phyloP scores from a whole-genome alignment of 2,888 invertebrate genomes.

The Cerastoderma edule region DNA sequence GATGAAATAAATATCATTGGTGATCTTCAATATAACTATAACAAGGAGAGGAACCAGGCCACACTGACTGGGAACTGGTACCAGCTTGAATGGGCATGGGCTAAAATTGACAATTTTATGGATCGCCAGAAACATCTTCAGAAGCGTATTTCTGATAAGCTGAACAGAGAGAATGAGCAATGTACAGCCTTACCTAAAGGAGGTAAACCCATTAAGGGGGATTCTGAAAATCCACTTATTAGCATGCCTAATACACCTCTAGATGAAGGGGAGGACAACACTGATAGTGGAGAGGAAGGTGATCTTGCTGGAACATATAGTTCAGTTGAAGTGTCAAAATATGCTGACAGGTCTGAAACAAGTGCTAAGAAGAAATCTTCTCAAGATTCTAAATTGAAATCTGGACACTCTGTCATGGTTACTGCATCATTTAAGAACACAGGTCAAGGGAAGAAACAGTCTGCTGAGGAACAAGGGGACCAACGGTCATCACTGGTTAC shows the following conservation, averaged over 20 bases:
- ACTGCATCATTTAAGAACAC: not conserved
- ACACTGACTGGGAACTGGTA: constrained; percentile 59
- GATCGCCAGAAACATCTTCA: constrained; percentile 26
- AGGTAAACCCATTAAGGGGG: constrained; percentile 2
- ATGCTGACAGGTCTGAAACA: too few relatives aligned
- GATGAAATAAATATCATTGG: constrained; percentile 46
- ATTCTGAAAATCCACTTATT: constrained; percentile 26
- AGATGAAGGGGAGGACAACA: not conserved
- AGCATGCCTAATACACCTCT: constrained; percentile 29
- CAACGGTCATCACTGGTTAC: too few relatives aligned
- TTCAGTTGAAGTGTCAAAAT: too few relatives aligned
- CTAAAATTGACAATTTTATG: constrained; percentile 43
- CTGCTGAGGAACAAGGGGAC: too few relatives aligned
- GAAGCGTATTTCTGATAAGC: not conserved
- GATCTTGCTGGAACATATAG: not conserved
- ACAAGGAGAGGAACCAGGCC: constrained; percentile 23
- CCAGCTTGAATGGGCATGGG: constrained; percentile 65
- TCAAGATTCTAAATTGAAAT: too few relatives aligned
- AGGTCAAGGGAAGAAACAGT: constrained; percentile 8
- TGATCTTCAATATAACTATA: constrained; percentile 42
- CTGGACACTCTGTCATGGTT: not conserved
- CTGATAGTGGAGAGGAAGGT: not conserved
- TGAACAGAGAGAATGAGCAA: not conserved
- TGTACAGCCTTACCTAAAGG: not conserved
- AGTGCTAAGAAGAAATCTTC: too few relatives aligned